phyloP scores from a whole-genome alignment of 2,888 invertebrate genomes.

The Heliothis peltigera region DNA sequence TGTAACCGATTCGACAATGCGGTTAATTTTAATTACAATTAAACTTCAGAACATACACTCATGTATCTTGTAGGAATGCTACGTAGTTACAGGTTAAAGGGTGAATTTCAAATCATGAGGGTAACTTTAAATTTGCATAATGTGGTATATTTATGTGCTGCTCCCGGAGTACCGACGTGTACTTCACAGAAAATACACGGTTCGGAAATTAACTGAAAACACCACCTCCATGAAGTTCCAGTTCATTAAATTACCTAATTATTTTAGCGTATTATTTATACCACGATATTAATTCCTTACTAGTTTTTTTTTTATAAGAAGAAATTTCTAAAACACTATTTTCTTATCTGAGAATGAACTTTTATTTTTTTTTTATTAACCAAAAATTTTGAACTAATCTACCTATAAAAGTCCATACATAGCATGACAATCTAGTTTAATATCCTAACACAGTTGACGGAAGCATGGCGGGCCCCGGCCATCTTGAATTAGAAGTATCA shows the following conservation, averaged over 20 bases:
- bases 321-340: too few relatives aligned
- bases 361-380: too few relatives aligned
- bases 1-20: background rate
- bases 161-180: background rate
- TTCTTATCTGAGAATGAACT: too few relatives aligned
- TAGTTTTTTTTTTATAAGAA: too few relatives aligned
- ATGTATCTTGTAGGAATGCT: conserved; percentile 16
- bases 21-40: conserved; percentile 23
- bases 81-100: background rate
- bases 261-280: too few relatives aligned
- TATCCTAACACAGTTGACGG: conserved; percentile 94
- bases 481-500: conserved; percentile 98
- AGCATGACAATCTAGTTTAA: background rate
- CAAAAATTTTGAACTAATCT: too few relatives aligned
- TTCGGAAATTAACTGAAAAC: conserved; percentile 14
- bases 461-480: conserved; percentile 98
- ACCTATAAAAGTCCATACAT: too few relatives aligned
- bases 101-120: background rate
- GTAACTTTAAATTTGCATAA: background rate
- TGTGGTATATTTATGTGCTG: background rate
- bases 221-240: background rate
- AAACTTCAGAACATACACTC: conserved; percentile 11
- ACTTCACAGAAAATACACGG: background rate
- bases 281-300: too few relatives aligned
- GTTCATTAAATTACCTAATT: too few relatives aligned